Percentiles rank a stretch among this genome's conserved stretches.
Evolutionary conservation across 2,113 vertebrate genomes (phyloP).

Genomic region (Paracanthobrama guichenoti): DNA sequence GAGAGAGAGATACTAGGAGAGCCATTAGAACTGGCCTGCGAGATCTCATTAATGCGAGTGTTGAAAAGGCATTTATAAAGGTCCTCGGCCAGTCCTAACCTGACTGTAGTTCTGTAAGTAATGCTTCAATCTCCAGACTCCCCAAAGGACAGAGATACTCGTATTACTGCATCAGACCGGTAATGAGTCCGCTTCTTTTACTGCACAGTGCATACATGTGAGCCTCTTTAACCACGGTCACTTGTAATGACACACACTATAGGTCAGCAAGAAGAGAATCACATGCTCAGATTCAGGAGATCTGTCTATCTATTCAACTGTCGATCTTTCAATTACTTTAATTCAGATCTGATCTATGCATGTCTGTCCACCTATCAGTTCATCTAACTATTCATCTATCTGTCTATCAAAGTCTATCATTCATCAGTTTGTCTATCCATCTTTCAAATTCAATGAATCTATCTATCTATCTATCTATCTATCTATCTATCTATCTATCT

Average conservation of each 20-base stretch:
- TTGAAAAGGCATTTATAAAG: slow-evolving; percentile 42
- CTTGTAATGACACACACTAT: background rate
- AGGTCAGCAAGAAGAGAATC: slow-evolving; percentile 8
- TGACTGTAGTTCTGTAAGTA: slow-evolving; percentile 26
- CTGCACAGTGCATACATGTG: background rate
- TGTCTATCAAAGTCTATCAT: no score
- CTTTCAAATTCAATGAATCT: background rate
- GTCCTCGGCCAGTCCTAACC: slow-evolving; percentile 31
- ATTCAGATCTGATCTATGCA: background rate
- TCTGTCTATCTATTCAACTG: background rate
- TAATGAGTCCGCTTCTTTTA: slow-evolving; percentile 23
- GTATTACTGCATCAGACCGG: slow-evolving; percentile 33
- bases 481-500: no score
- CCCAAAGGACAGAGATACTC: slow-evolving; percentile 11
- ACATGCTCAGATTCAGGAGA: background rate
- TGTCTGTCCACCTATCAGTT: background rate
- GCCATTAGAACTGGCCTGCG: slow-evolving; percentile 10
- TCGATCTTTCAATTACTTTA: background rate
- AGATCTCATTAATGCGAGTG: slow-evolving; percentile 36
- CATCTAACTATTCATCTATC: background rate
- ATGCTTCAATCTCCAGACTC: slow-evolving; percentile 35
- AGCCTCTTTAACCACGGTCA: slow-evolving; percentile 34
- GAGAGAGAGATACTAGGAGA: slow-evolving; percentile 7
- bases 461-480: background rate
- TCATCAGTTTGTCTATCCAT: background rate